phyloP scores from a whole-genome alignment of 2,888 invertebrate genomes.

The Eurois occulta region DNA sequence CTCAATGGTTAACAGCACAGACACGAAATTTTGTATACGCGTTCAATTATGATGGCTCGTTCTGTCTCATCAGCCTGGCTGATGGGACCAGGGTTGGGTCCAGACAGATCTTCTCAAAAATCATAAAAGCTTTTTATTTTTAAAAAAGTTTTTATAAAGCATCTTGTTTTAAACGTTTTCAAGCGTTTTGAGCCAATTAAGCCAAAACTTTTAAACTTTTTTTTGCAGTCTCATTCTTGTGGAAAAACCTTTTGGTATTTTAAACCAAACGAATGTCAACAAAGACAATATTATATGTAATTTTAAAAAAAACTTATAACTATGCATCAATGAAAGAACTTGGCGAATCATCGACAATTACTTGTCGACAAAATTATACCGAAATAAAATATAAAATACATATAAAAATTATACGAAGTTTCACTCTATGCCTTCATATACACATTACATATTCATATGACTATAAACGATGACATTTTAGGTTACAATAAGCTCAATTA shows the following conservation, averaged over 20 bases:
- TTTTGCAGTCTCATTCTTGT: conserved; percentile 38
- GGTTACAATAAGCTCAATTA: conserved; percentile 37
- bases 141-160: neutral
- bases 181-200: conserved; percentile 6
- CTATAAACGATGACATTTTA: conserved; percentile 1
- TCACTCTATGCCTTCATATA: conserved; percentile 19
- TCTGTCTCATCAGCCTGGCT: too few species aligned
- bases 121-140: neutral
- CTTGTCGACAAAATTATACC: conserved; percentile 8
- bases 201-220: too few species aligned
- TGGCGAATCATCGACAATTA: neutral
- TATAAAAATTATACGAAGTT: neutral
- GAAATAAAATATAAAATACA: conserved; percentile 11
- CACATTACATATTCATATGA: conserved; percentile 15
- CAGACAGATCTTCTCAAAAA: neutral
- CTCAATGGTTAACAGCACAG: too few species aligned
- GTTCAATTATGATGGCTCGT: too few species aligned
- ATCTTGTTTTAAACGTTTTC: neutral
- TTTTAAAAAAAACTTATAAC: conserved; percentile 39
- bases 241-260: conserved; percentile 9
- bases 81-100: neutral
- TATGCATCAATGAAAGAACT: conserved; percentile 15
- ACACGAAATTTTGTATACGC: too few species aligned
- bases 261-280: conserved; percentile 13
- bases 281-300: conserved; percentile 2